A percentile compares a stretch with the other conserved stretches of the same genome.
Conservation (phyloP, 1,140 invertebrate genomes). For the Calosoma granatense region DNA sequence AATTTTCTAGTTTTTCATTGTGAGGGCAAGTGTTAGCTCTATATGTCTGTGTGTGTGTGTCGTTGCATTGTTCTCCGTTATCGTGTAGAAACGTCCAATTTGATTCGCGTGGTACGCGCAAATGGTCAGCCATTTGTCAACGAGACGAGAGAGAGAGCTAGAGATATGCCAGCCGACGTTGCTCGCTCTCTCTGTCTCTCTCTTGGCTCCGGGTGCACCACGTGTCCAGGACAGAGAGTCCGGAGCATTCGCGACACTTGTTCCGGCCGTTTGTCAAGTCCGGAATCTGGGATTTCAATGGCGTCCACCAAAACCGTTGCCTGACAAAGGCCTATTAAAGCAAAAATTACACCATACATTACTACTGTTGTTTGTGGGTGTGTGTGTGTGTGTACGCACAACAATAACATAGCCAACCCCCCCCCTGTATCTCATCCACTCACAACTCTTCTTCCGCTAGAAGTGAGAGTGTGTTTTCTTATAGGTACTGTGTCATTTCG, state of each 20-base stretch:
- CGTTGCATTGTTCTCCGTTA: slow-evolving; percentile 6
- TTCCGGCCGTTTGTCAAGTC: slow-evolving; percentile 6
- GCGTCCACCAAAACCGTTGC: neutral
- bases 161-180: neutral
- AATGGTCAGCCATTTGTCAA: slow-evolving; percentile 2
- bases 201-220: neutral
- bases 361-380: no score
- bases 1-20: no score
- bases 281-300: slow-evolving; percentile 7
- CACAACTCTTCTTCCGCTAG: no score
- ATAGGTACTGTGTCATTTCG: no score
- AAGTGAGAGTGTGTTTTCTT: no score
- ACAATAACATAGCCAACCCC: no score
- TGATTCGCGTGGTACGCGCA: slow-evolving; percentile 2
- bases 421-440: no score
- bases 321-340: slow-evolving; percentile 4
- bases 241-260: neutral
- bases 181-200: no score
- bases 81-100: slow-evolving; percentile 3
- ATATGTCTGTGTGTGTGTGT: no score
- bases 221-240: neutral
- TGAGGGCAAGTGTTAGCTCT: no score
- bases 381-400: no score
- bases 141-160: neutral
- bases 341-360: slow-evolving; percentile 4